Evolutionary conservation across 37 sponge, comb jelly and placozoan genomes (phyloP), one percentile per base, ranked within the genome.

Genomic region (Spongilla lacustris): DNA sequence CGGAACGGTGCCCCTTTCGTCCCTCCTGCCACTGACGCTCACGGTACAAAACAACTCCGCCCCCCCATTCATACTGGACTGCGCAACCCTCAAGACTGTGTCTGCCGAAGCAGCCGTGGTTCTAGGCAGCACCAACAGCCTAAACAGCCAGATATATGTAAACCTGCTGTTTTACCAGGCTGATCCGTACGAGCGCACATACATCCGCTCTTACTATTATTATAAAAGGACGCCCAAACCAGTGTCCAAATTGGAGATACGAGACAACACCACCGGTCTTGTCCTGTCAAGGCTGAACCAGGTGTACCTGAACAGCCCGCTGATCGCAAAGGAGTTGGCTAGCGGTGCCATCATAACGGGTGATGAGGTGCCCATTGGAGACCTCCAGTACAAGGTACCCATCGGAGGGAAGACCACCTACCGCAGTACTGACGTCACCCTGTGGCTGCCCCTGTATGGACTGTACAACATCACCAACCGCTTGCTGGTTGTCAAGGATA

Each of bases 381-480:
- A 72, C 72, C 73, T 91, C 4, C 36, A 35, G 10, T 35, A 38
- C 9, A 78, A 78, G 21, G 32, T 86, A 0, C 46, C 70, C 2
- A 58, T 69, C 13, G 26, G 24, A 0, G 81, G 76, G 25, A 10
- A 34, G 14, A 14, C 36, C 23, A 35, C 14, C 30, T 38, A 67
- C 30, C 68, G 74, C 27, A 68, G 24, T 6, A 25, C 67, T 11
- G 69, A 22, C 21, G 22, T 58, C 12, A 71, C 78, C 36, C 25
- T 31, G 30, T 91, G 37, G 49, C 73, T 86, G 36, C 91, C 91
- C 33, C 83, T 91, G 29, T 91, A 86, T 78, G 91, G 91, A 23
- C 87, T 71, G 2, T 86, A 67, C 71, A 86, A 28, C 36, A 77
- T 91, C 29, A 49, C 82, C 22, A 83, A 74, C 26, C 71, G 80